Conservation (phyloP, 2,797 vertebrate genomes). For the Botia kubotai region DNA sequence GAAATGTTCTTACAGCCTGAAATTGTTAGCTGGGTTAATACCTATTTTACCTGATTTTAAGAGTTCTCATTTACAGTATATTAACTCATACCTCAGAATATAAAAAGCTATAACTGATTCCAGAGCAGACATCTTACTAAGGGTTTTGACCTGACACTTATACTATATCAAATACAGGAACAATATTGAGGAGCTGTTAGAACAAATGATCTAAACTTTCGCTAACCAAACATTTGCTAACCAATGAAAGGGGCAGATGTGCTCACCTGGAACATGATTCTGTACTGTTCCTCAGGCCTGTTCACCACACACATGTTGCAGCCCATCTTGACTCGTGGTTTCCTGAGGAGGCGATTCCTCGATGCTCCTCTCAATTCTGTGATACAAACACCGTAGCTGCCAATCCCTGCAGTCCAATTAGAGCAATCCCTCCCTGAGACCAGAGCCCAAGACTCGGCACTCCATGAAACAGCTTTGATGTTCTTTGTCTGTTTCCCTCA, state of each 20-base stretch:
- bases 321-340: constrained; percentile 74
- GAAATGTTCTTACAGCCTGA: too few relatives aligned
- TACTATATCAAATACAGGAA: not conserved
- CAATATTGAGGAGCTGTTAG: not conserved
- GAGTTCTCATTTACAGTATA: too few relatives aligned
- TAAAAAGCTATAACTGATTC: too few relatives aligned
- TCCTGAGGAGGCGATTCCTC: not conserved
- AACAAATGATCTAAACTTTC: too few relatives aligned
- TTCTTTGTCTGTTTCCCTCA: constrained; percentile 36
- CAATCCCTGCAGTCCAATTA: constrained; percentile 41
- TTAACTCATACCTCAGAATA: too few relatives aligned
- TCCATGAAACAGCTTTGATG: constrained; percentile 58
- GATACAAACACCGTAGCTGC: not conserved
- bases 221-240: too few relatives aligned
- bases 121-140: too few relatives aligned
- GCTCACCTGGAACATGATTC: constrained; percentile 87
- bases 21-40: too few relatives aligned
- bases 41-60: too few relatives aligned
- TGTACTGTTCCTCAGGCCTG: constrained; percentile 86
- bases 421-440: constrained; percentile 39
- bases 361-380: constrained; percentile 10
- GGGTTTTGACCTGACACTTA: not conserved
- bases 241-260: not conserved
- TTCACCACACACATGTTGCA: constrained; percentile 89
- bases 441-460: constrained; percentile 42